Conservation (phyloP, 2,113 vertebrate species). For the Sturnira hondurensis region DNA sequence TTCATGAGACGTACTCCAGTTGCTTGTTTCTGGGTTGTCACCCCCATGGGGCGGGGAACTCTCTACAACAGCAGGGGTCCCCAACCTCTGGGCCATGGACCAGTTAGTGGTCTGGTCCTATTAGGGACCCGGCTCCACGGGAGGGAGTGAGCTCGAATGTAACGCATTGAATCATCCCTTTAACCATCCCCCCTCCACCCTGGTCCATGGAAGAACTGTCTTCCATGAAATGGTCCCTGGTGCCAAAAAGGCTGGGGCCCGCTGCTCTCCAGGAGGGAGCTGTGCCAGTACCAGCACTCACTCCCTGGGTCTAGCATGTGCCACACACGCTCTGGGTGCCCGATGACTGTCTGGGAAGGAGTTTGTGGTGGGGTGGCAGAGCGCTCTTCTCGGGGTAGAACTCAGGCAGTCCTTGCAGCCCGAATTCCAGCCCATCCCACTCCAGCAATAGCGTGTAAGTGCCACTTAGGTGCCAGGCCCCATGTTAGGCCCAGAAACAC, state of each 20-base stretch:
- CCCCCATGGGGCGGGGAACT: neutral
- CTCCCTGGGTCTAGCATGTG: fast-evolving
- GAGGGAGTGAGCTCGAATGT: too few species aligned
- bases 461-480: neutral
- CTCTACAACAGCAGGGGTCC: too few species aligned
- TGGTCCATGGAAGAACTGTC: too few species aligned
- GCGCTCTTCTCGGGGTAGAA: neutral
- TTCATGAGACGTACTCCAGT: neutral
- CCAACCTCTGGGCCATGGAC: too few species aligned
- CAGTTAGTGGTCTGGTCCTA: too few species aligned
- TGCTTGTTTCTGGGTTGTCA: neutral
- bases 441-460: neutral
- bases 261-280: neutral
- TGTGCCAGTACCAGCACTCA: fast-evolving
- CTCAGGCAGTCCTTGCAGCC: neutral
- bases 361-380: neutral
- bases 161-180: too few species aligned
- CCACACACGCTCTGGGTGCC: neutral
- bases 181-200: too few species aligned
- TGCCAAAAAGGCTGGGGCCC: too few species aligned
- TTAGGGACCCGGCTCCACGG: too few species aligned
- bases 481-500: fast-evolving
- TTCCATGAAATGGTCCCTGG: too few species aligned
- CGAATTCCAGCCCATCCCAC: fast-evolving
- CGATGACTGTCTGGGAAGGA: neutral